Conservation (phyloP, 2,797 vertebrate species). For the Cirrhinus mrigala region DNA sequence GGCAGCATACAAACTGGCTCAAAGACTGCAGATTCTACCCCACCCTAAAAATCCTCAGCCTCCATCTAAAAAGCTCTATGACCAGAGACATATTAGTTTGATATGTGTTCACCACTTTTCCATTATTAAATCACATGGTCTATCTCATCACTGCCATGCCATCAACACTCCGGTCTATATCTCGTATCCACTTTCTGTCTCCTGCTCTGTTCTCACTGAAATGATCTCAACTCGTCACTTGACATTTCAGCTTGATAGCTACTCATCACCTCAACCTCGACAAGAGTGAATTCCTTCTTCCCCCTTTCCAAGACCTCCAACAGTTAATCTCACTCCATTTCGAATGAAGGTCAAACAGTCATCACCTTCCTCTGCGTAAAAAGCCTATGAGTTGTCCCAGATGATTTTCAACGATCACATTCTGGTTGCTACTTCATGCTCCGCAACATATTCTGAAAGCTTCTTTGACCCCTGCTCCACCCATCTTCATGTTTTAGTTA, state of each 20-base stretch:
- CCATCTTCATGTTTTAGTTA: conserved; percentile 7
- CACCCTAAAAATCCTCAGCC: too few species aligned
- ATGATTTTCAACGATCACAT: conserved; percentile 12
- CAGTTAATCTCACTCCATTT: conserved; percentile 20
- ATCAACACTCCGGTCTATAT: conserved; percentile 14
- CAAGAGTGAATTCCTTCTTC: conserved; percentile 25
- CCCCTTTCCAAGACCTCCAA: conserved; percentile 10
- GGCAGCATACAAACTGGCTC: too few species aligned
- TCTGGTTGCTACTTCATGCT: background rate
- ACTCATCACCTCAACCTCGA: conserved; percentile 25
- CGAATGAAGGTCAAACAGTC: conserved; percentile 10
- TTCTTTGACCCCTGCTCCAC: background rate
- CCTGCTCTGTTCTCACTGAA: background rate
- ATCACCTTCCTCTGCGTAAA: conserved; percentile 10
- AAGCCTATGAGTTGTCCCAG: background rate
- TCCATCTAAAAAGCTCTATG: too few species aligned
- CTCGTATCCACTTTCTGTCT: conserved; percentile 7
- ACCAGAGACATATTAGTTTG: background rate
- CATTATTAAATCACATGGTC: conserved; percentile 21
- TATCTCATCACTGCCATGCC: background rate
- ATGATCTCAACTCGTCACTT: conserved; percentile 38
- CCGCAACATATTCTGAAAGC: background rate
- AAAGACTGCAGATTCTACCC: too few species aligned
- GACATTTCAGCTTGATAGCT: conserved; percentile 46
- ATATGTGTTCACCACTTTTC: conserved; percentile 1